Evolutionary conservation across 2,113 vertebrate genomes (phyloP), one percentile per base, ranked within the genome.

Genomic region (Lepisosteus oculatus): DNA sequence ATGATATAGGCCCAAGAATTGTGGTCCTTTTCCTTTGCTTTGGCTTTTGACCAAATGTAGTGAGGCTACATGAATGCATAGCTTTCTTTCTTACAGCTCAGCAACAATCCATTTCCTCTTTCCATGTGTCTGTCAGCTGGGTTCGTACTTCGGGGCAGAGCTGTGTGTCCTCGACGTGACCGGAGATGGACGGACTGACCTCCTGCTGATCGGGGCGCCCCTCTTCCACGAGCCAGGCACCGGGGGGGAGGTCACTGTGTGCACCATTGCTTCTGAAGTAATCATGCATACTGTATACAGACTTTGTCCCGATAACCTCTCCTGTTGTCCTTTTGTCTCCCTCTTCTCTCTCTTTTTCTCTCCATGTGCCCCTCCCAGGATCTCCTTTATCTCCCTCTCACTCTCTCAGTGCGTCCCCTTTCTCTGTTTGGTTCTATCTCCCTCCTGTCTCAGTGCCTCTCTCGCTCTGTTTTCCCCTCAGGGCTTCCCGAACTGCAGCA

Each of bases 61-160:
- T 29, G 29, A 29, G 29, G 29, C 29, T 29, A 29, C 29, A 29
- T 29, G 29, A 29, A 29, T 29, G 29, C 29, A 0, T 29, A 5
- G 29, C 8, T 43, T 55, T 41, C 17, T 69, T 11, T 69, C 9
- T 29, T 29, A 29, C 29, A 29, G 29, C 29, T 29, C 29, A 29
- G 29, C 29, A 29, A 29, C 29, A 29, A 29, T 29, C 29, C 29
- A 29, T 42, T 47, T 43, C n/a, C 43, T 70, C 43, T 71, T 29
- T 57, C 62, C 5, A 12, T 61, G 15, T 54, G 17, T 61, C 7
- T 64, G 17, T 67, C 55, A 84, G 82, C 47, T 85, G 42, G 84
- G 84, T 9, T 85, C 84, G 0, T 82, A 81, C 69, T 85, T 84
- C 44, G 84, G 84, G 6, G 76, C 78, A 0, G 82, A 79, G 41